A percentile compares a stretch with the other conserved stretches of the same genome.
phyloP scores from a whole-genome alignment of 2,797 vertebrate species.

The Falco rusticolus region DNA sequence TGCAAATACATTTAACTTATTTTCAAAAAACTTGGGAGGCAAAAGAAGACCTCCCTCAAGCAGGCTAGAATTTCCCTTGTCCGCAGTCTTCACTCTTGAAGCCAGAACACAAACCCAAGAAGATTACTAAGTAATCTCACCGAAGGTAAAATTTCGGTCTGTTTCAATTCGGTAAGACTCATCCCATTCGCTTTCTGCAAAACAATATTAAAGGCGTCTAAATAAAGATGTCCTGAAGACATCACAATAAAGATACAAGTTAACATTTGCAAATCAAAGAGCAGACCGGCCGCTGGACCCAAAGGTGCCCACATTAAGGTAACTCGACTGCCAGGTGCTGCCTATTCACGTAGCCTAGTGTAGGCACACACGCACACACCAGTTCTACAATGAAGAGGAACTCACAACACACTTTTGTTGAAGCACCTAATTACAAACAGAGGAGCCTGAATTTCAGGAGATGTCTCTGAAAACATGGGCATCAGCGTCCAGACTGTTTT shows the following conservation, averaged over 20 bases:
- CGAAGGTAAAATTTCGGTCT: background rate
- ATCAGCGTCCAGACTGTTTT: background rate
- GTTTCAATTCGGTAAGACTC: background rate
- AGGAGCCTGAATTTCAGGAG: background rate
- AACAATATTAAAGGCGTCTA: background rate
- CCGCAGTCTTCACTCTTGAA: background rate
- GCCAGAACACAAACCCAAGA: background rate
- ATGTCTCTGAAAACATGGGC: background rate
- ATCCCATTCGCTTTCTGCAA: background rate
- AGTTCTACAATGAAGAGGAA: background rate
- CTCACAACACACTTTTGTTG: background rate
- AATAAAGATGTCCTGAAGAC: background rate
- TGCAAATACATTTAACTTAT: background rate
- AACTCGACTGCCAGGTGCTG: background rate
- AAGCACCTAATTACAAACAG: background rate
- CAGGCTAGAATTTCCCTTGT: background rate
- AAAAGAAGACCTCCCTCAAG: background rate
- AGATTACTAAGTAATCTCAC: background rate
- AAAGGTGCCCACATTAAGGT: background rate
- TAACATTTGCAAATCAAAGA: background rate
- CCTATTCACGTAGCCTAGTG: rapidly evolving
- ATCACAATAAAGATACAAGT: background rate
- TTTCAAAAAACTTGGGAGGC: background rate
- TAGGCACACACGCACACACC: background rate
- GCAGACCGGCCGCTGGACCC: too few species aligned